Base-by-base conservation (phyloP, 1,140 invertebrate species). In the Cydia fagiglandana region DNA sequence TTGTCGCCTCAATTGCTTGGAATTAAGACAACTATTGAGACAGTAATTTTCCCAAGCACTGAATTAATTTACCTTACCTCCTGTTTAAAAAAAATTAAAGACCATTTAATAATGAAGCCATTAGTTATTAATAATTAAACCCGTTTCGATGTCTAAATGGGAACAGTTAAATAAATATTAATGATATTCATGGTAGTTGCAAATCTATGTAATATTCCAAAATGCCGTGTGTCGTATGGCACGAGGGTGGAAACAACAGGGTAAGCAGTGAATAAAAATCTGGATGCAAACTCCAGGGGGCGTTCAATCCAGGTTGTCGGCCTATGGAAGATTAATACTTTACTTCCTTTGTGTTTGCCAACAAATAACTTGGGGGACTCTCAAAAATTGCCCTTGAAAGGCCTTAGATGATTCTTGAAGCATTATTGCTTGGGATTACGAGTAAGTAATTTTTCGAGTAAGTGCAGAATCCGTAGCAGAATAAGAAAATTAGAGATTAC, bases 281-380 rank as follows among this genome's bases (percentile, higher is more conserved):
- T 84, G 82, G 83, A 82, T 85, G 81, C 83, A 84, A 86, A 83
- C 86, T 83, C 81, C 82, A 83, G 86, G 87, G 88, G 88, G 82
- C 83, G 81, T 76, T 78, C 77, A 78, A 81, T 79, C 78, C 82
- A 83, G 86, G 81, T 83, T 85, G 85, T 83, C 83, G 80, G 84
- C 81, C 83, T 84, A 86, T 86, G 83, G 84, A 89, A 90, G 87
- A 90, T 90, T 89, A 90, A 89, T 90, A 85, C 87, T 83, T 77
- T 76, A 79, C 79, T 78, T 84, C 84, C 82, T 89, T 89, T 87
- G 83, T 88, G 81, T 84, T 84, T 82, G 74, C 30, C 81, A 77
- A 85, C 87, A 86, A 86, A 85, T 83, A 87, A 83, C 82, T 70
- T 70, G 76, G 76, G 82, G 82, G 84, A 80, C 79, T 77, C 76